A percentile compares a stretch with the other conserved stretches of the same genome.
Evolutionary conservation across 2,797 vertebrate species (phyloP).

Genomic region (Mus caroli): DNA sequence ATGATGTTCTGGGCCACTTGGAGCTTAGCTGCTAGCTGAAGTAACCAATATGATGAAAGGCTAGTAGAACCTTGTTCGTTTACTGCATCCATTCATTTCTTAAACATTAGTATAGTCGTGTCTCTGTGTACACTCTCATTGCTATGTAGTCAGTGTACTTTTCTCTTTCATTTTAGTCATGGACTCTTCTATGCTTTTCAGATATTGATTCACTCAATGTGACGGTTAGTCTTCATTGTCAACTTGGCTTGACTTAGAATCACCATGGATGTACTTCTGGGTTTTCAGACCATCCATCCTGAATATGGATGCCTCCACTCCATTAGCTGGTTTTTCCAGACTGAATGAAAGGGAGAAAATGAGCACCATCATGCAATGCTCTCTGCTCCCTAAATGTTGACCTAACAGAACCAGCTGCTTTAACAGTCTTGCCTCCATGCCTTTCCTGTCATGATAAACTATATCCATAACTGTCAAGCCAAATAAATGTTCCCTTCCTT

Average conservation of each 20-base stretch:
- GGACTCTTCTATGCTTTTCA: background rate
- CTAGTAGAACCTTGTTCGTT: background rate
- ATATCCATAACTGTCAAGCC: background rate
- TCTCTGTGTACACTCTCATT: background rate
- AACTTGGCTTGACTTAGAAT: background rate
- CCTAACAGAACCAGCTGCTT: background rate
- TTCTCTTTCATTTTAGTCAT: background rate
- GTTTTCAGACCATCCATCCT: background rate
- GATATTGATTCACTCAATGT: background rate
- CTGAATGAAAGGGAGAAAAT: background rate
- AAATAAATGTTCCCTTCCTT: background rate
- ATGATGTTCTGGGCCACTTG: background rate
- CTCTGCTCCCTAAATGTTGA: background rate
- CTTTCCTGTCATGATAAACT: background rate
- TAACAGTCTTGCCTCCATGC: background rate
- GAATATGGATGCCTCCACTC: background rate
- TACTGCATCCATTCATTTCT: conserved; percentile 7
- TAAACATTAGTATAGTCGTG: background rate
- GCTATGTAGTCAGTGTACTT: background rate
- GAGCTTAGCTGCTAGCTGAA: background rate
- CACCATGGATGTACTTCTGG: background rate
- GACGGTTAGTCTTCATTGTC: background rate
- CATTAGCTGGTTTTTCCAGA: background rate
- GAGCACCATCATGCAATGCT: background rate
- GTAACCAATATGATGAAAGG: conserved; percentile 7